Evolutionary conservation across 2,113 vertebrate genomes (phyloP), one percentile per base, ranked within the genome.

Genomic region (Chamaetylas fuelleborni): DNA sequence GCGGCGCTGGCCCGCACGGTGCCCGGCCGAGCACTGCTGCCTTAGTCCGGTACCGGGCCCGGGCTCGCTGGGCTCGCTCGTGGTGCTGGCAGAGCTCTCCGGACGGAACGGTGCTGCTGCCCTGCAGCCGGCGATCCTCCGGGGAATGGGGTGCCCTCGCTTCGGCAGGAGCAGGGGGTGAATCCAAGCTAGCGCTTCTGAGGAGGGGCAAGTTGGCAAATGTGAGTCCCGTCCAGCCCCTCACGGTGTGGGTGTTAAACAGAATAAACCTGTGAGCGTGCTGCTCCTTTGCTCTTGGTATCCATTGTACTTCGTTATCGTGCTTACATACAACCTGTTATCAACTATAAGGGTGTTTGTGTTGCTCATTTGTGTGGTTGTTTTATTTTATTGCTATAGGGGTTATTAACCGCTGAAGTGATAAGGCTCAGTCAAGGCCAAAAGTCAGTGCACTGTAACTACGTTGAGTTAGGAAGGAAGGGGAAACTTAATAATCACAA

Each of bases 141-240:
- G 0, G 8, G 45, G 71, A 2, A 13, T 8, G 76, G 19, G 34
- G 10, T 18, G 10, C 20, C 17, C 6, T 19, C 5, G 1, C 40
- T 14, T 13, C 33, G 3, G 24, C 20, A 40, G 9, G 19, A 10
- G 2, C 25, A 0, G 58, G 28, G 28, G 11, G 6, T 9, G 5
- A 5, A n/a, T 33, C 45, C 14, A 1, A 1, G 45, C 4, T 5
- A 2, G 33, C 33, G 42, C 8, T 8, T 3, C 4, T 7, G 1
- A 42, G 70, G 8, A 16, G 5, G 34, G 76, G 11, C 40, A 1
- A 1, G 8, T 3, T 56, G 72, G 22, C 20, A 5, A 9, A 7
- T 18, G 45, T 8, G 16, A 19, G 24, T 22, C 17, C n/a, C 9
- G 19, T 31, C 14, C 33, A 3, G 5, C 14, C 22, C 28, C 24